phyloP scores from a whole-genome alignment of 1,140 invertebrate species.

The Aradophagus sp. region DNA sequence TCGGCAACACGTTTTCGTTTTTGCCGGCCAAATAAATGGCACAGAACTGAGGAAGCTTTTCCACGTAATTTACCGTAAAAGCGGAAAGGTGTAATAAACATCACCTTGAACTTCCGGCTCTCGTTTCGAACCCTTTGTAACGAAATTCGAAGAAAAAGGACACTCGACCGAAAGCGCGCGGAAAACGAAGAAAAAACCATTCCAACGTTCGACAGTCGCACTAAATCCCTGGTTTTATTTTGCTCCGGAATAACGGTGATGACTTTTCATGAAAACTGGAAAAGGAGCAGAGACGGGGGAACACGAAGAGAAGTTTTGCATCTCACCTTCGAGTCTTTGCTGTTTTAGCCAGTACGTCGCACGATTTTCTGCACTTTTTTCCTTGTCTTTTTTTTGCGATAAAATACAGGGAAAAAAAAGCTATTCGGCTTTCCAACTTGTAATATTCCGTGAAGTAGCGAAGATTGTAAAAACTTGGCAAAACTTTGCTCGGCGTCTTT shows the following conservation, averaged over 20 bases:
- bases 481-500: constrained; percentile 51
- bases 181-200: constrained; percentile 23
- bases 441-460: constrained; percentile 59
- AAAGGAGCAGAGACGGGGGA: too few relatives aligned
- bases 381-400: constrained; percentile 31
- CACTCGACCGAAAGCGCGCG: neutral
- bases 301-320: constrained; percentile 54
- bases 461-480: constrained; percentile 58
- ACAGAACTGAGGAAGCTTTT: constrained; percentile 6
- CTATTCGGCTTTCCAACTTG: constrained; percentile 58
- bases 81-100: constrained; percentile 29
- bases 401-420: constrained; percentile 58
- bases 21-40: constrained; percentile 13
- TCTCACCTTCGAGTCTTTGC: constrained; percentile 53
- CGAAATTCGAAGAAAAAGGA: constrained; percentile 19
- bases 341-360: constrained; percentile 54
- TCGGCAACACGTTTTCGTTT: constrained; percentile 18
- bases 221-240: constrained; percentile 54
- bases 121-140: constrained; percentile 13
- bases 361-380: constrained; percentile 1
- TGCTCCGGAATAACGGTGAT: constrained; percentile 42
- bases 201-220: constrained; percentile 42
- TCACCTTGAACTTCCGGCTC: constrained; percentile 27
- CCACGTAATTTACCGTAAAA: constrained; percentile 38
- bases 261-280: constrained; percentile 57